Evolutionary conservation across 2,797 vertebrate genomes (phyloP), one percentile per base, ranked within the genome.

Genomic region (Pogoniulus pusillus): DNA sequence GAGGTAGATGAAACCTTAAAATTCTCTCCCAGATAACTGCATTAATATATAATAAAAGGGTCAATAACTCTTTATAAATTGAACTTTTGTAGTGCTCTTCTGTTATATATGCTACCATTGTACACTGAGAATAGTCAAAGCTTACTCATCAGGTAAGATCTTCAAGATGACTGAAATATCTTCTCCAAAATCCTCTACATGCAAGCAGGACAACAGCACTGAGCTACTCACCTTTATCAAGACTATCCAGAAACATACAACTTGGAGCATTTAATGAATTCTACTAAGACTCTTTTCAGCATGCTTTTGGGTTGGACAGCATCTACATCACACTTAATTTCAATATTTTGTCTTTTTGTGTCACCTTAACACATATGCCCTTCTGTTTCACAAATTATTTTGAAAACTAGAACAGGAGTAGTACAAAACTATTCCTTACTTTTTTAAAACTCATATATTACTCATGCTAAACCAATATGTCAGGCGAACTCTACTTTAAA

Each of bases 401-500:
- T 65, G 10, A 62, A 32, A 80, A 69, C 17, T 59, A 30, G 19
- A 81, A 27, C 4, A 49, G 14, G 39, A 91, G 74, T 75, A 87
- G 66, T 58, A 26, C 29, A 64, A 51, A 87, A 60, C 6, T 58
- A 66, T 80, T 49, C 10, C 60, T 37, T 62, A 76, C 19, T 90
- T 90, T 89, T 27, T 86, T 57, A 89, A 82, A 90, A 92, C 53
- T 90, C 66, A n/a, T 78, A 24, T 54, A 78, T 30, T 57, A 4
- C 6, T 47, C 79, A 64, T 4, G 13, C 64, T 54, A 90, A 93
- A 65, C 54, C 7, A 74, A 11, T 55, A 65, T 34, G n/a, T 79
- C 54, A 83, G 45, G 76, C 5, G 91, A 79, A 47, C 26, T 70
- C 39, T 72, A 15, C 84, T 94, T 91, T 30, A 82, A 82, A 80